Evolutionary conservation across 2,113 vertebrate species (phyloP).

Genomic region (Melospiza georgiana): DNA sequence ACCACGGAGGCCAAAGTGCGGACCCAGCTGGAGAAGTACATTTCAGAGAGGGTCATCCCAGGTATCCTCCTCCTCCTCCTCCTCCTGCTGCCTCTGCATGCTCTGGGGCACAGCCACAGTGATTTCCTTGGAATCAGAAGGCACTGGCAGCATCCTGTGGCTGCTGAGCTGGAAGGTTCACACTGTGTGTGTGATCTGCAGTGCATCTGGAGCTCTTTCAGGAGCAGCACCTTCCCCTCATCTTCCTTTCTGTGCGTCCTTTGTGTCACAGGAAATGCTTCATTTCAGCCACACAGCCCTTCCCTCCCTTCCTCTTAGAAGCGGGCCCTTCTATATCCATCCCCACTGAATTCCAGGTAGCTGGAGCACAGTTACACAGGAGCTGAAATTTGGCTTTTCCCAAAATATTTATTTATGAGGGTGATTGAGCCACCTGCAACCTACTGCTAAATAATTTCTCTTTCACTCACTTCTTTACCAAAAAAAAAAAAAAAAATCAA

Average conservation of each 20-base stretch:
- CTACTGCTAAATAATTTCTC: background rate
- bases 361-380: background rate
- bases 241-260: background rate
- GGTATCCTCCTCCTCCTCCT: conserved; percentile 30
- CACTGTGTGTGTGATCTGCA: background rate
- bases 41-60: conserved; percentile 75
- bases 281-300: background rate
- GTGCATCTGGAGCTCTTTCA: background rate
- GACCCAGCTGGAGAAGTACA: conserved; percentile 79
- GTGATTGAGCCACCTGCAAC: background rate
- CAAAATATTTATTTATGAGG: background rate
- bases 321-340: background rate
- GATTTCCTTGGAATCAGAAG: background rate
- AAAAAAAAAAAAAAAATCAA: background rate
- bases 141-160: background rate
- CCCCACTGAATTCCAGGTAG: background rate
- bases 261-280: background rate
- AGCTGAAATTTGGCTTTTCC: background rate
- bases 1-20: conserved; percentile 73
- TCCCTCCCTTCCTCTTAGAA: background rate
- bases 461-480: background rate
- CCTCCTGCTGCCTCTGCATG: fast-evolving
- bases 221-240: background rate
- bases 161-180: background rate
- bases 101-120: background rate